Base-by-base conservation (phyloP, 2,888 invertebrate genomes). In the Conistra vaccinii region DNA sequence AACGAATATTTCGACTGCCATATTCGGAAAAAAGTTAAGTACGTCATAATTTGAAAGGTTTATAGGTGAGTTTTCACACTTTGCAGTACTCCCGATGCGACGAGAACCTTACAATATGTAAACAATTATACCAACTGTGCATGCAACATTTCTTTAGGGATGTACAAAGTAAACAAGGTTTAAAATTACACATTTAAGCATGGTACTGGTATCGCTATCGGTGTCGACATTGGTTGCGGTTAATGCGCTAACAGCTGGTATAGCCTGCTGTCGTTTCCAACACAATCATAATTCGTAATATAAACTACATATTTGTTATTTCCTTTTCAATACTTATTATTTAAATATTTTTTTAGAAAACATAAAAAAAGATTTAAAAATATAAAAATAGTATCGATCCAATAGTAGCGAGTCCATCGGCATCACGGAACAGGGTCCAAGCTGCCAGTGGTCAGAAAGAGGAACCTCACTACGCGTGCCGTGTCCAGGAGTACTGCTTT, bases 211-310 rank as follows among this genome's bases (percentile, higher is more conserved):
- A 35, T 51, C 39, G 12, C 29, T 53, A 79, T 53, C 39, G n/a
- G 51, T 51, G 42, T 51, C 39, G 51, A 63, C 35, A 60, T 35
- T 17, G 1, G 29, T 42, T 80, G 45, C 63, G 42, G 51, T 65
- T 45, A 58, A 77, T 63, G 26, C 55, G 26, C 29, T 62, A 62
- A 62, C 73, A 74, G 42, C 45, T 60, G n/a, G 2, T 73, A 26
- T 73, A 14, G 32, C 39, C 20, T 65, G 78, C 29, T 60, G 55
- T 63, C 39, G 20, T 60, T 72, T 55, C 48, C 32, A 42, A 42
- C 14, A 42, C 42, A 42, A 42, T 14, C 10, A 53, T 45, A 32
- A 39, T 70, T 48, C 32, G 26, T 53, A 55, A 62, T 53, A 71
- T 42, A 70, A 48, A 23, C 48, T 48, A 2, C 23, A 23, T 48